Base-by-base conservation (phyloP, 2,113 vertebrate species). In the Daubentonia madagascariensis region DNA sequence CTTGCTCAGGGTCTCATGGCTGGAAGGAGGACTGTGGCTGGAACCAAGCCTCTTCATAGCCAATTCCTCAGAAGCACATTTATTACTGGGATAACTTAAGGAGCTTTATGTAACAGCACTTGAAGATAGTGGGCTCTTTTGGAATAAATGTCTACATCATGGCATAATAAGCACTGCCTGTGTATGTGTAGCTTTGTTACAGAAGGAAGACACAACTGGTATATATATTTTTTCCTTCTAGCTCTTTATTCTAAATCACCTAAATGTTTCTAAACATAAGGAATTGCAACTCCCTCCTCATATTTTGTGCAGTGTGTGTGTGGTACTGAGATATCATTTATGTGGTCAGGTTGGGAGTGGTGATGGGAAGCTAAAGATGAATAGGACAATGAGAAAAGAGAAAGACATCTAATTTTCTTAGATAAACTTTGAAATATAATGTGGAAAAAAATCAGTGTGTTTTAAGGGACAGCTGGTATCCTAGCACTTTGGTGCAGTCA, bases 161-260 rank as follows among this genome's bases (percentile, higher is more conserved):
- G 85, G 50, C 54, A 32, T 90, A 92, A 96, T 72, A 94, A 96
- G 40, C 65, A 54, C 59, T 63, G 84, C 35, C 2, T 91, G 10
- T 30, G 12, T 80, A 37, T 40, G 83, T 90, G 8, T 70, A 73
- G 80, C 52, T 97, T 96, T 96, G 73, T 50, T 67, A 65, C 11
- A 59, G 68, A 96, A 89, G 84, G 57, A 90, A 92, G 84, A 73
- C 70, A 67, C 78, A 96, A 94, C 28, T 93, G 79, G 65, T 48
- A 12, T 67, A 28, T n/a, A 54, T 80, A 16, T n/a, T 95, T 78
- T 81, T 61, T 93, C 16, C 65, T 57, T 85, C 10, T 89, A 84
- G 20, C 4, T 96, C 43, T 97, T 93, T 40, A 76, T 95, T 97
- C 59, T 73, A 94, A 97, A 85, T 48, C 75, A 96, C 89, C 18